These are phyloP conservation scores for Lithobates sylvaticus DNA, from an alignment of 2,797 vertebrate species.

Conservation along the genomic window DNA sequence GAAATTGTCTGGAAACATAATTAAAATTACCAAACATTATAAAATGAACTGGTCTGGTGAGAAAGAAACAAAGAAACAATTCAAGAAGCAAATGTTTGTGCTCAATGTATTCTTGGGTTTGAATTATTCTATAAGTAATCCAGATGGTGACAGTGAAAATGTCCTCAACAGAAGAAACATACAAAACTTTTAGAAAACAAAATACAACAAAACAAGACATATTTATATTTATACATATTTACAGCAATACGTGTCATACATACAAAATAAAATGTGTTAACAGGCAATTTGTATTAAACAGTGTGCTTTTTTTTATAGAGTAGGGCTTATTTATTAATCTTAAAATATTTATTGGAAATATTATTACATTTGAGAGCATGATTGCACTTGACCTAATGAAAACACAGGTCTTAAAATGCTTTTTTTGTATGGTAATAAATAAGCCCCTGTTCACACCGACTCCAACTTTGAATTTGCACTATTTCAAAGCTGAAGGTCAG, in stretches of 20 bases:
- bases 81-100: slow-evolving; percentile 36
- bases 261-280: not conserved
- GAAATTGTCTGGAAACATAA: slow-evolving; percentile 67
- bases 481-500: no score
- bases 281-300: not conserved
- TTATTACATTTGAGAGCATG: not conserved
- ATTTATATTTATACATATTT: not conserved
- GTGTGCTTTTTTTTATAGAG: no score
- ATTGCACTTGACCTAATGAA: not conserved
- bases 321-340: not conserved
- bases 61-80: slow-evolving; percentile 56
- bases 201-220: not conserved
- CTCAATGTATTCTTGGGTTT: slow-evolving; percentile 60
- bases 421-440: not conserved
- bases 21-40: slow-evolving; percentile 67
- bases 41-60: slow-evolving; percentile 64
- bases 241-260: not conserved
- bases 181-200: slow-evolving; percentile 20
- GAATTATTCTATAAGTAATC: slow-evolving; percentile 50
- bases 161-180: not conserved
- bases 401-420: no score
- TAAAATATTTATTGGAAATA: not conserved
- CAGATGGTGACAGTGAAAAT: slow-evolving; percentile 46
- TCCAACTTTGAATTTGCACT: no score
- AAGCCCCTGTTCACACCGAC: no score